A percentile compares a stretch with the other conserved stretches of the same genome.
Conservation (phyloP, 2,797 vertebrate species). For the Pristis pectinata region DNA sequence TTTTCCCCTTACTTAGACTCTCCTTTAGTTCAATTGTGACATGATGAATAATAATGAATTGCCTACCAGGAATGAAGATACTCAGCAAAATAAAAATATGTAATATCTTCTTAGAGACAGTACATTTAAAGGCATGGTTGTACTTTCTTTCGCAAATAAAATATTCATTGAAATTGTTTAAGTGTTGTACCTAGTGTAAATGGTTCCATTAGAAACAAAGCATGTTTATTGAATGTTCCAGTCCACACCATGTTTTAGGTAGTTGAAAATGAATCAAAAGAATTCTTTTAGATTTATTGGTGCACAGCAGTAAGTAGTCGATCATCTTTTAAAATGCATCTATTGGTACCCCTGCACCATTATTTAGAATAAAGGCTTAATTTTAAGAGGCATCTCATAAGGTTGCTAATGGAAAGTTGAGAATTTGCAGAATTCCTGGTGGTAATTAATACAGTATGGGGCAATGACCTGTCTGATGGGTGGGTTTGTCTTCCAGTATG, state of each 20-base stretch:
- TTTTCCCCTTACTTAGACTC: not conserved
- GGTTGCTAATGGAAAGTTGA: not conserved
- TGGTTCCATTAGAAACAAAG: not conserved
- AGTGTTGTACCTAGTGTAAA: not conserved
- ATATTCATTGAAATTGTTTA: not conserved
- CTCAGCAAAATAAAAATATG: not conserved
- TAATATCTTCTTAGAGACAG: not conserved
- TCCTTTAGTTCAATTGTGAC: not conserved
- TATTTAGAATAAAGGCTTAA: not conserved
- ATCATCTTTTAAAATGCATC: conserved; percentile 9
- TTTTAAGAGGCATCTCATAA: not conserved
- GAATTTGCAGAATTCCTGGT: too few relatives aligned
- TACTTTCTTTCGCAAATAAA: not conserved
- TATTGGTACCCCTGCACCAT: not conserved
- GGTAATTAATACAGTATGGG: too few relatives aligned
- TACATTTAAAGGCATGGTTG: not conserved
- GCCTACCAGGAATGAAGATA: not conserved
- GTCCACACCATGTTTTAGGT: not conserved
- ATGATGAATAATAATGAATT: not conserved
- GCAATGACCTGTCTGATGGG: not conserved
- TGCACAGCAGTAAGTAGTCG: too few relatives aligned
- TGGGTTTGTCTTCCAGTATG: not conserved
- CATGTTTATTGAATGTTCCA: not conserved
- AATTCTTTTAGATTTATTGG: not conserved
- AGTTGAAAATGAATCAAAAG: not conserved